Evolutionary conservation across 1,140 invertebrate species (phyloP), one percentile per base, ranked within the genome.

Genomic region (honey bee (Apis mellifera)): DNA sequence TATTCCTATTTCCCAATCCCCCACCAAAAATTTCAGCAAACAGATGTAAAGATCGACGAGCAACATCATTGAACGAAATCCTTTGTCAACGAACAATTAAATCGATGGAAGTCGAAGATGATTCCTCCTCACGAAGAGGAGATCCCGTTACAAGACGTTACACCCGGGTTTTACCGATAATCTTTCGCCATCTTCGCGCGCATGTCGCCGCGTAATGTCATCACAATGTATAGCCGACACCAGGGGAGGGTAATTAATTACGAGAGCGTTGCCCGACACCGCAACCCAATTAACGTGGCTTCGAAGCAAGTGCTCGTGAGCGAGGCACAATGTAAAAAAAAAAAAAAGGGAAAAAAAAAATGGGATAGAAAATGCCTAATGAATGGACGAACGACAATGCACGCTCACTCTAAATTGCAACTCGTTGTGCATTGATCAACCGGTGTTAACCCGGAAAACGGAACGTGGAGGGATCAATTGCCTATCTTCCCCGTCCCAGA

Each of bases 191-290:
- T 70, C 75, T 82, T 78, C 50, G 81, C 55, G 74, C 42, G 55
- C 66, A 82, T 48, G 80, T 78, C 74, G 80, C 50, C 9, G 81
- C 81, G 64, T 78, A 78, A 78, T 78, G 66, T 70, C 81, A 71
- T 68, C 69, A 66, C 23, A 8, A 48, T 66, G 72, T 76, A 79
- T 23, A 82, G 23, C 59, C 65, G 80, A 87, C 57, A 71, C 65
- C 62, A 5, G 4, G 71, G 78, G 83, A 3, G 57, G 78, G 83
- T 70, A 87, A 84, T 88, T 88, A 88, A 87, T 87, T 78, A 62
- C 66, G 76, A 68, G 73, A 69, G 59, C 64, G 74, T 76, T 48
- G 76, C 50, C 54, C 72, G 78, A 71, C 66, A 78, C 71, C 78
- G 59, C 57, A 57, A 68, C 62, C 70, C 75, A 88, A 87, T 87